Percentiles rank a stretch among this genome's conserved stretches.
Conservation (phyloP, 2,888 invertebrate species). For the Norana najaformis region DNA sequence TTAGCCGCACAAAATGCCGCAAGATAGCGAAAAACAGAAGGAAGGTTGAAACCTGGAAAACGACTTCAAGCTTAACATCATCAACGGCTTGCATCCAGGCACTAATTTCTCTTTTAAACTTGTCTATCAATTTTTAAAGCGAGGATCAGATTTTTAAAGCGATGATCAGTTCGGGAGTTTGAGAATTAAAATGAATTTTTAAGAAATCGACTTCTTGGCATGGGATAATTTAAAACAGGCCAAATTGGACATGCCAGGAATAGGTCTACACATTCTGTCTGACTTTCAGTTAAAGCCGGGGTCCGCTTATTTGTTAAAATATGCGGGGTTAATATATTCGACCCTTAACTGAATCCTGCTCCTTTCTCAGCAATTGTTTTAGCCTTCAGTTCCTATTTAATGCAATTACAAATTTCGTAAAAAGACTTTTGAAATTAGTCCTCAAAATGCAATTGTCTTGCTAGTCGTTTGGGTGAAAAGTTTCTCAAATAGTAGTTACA, state of each 20-base stretch:
- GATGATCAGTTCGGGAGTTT: not conserved
- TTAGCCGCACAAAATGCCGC: not conserved
- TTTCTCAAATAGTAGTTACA: not conserved
- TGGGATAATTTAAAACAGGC: not conserved
- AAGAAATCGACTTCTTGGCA: not conserved
- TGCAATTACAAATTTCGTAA: not conserved
- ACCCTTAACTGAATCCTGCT: not conserved
- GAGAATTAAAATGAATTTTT: not conserved
- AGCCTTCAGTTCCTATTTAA: not conserved
- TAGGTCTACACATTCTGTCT: not conserved
- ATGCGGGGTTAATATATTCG: not conserved
- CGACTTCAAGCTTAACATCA: too few species aligned
- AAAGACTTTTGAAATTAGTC: not conserved
- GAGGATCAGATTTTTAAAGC: not conserved
- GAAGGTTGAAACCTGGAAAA: too few species aligned
- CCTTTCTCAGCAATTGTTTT: not conserved
- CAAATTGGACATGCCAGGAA: not conserved
- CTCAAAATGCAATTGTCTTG: not conserved
- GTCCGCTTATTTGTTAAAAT: not conserved
- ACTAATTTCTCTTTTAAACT: too few species aligned
- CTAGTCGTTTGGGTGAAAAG: not conserved
- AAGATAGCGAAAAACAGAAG: not conserved
- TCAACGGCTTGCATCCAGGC: too few species aligned
- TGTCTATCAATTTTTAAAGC: not conserved
- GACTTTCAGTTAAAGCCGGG: not conserved